Percentiles rank a stretch among this genome's conserved stretches.
phyloP scores from a whole-genome alignment of 2,888 invertebrate species.

The Bembecia ichneumoniformis region DNA sequence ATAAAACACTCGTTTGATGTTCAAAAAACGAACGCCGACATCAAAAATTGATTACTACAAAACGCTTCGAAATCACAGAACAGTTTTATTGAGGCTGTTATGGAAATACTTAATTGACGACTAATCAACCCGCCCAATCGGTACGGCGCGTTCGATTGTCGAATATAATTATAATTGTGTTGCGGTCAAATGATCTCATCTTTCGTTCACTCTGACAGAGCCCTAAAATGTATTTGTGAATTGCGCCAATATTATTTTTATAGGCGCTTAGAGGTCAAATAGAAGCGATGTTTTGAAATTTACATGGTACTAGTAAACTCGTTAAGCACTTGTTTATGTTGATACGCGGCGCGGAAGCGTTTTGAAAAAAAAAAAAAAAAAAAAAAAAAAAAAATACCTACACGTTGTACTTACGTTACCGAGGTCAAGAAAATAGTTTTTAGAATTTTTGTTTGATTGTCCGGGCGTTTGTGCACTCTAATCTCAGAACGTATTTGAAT shows the following conservation, averaged over 20 bases:
- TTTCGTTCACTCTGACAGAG: neutral
- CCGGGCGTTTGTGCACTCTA: too few relatives aligned
- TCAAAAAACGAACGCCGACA: constrained; percentile 63
- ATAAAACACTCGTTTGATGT: constrained; percentile 60
- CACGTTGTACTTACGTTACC: too few relatives aligned
- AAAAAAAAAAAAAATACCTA: too few relatives aligned
- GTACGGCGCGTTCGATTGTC: constrained; percentile 5
- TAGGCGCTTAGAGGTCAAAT: neutral
- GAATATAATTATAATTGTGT: constrained; percentile 9
- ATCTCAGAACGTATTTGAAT: too few relatives aligned
- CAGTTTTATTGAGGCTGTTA: constrained; percentile 66
- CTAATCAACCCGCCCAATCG: constrained; percentile 36
- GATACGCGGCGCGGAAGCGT: too few relatives aligned
- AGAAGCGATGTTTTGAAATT: neutral
- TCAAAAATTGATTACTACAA: constrained; percentile 69
- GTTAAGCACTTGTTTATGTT: too few relatives aligned
- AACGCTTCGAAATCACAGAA: constrained; percentile 66
- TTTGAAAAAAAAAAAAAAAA: too few relatives aligned
- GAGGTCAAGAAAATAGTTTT: too few relatives aligned
- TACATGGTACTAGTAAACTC: too few relatives aligned
- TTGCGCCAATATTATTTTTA: neutral
- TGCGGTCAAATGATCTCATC: constrained; percentile 1
- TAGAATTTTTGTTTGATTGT: too few relatives aligned
- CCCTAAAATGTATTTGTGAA: neutral
- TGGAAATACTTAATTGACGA: constrained; percentile 65